A percentile compares a stretch with the other conserved stretches of the same genome.
These are phyloP conservation scores for Proales similis DNA, from an alignment of 1,140 invertebrate species.

Conservation along the genomic window DNA sequence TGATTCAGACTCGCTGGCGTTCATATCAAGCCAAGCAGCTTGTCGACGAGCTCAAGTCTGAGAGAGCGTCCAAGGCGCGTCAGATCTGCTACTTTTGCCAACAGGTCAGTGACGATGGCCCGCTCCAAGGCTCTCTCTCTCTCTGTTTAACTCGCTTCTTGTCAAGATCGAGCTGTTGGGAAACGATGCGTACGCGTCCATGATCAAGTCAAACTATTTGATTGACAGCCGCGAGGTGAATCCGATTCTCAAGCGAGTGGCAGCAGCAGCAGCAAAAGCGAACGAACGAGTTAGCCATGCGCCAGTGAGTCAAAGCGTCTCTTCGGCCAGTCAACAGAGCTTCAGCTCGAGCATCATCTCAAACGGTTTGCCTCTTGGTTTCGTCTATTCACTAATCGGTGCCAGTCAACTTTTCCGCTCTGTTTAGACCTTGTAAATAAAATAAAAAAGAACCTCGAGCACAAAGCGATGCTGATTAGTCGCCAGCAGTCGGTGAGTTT, in stretches of 20 bases:
- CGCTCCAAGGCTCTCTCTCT: not conserved
- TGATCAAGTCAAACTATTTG: slow-evolving; percentile 33
- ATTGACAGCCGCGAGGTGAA: slow-evolving; percentile 3
- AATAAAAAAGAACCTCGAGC: slow-evolving; percentile 34
- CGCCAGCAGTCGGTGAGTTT: slow-evolving; percentile 13
- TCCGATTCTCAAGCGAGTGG: too few species aligned
- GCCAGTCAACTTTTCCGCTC: too few species aligned
- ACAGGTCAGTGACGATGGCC: not conserved
- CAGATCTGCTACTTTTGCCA: slow-evolving; percentile 32
- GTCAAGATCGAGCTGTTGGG: slow-evolving; percentile 21
- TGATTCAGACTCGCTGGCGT: slow-evolving; percentile 33
- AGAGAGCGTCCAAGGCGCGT: slow-evolving; percentile 6
- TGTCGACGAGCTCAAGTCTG: slow-evolving; percentile 15
- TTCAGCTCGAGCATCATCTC: too few species aligned
- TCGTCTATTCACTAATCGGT: too few species aligned
- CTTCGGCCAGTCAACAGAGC: too few species aligned
- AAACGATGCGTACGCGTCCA: slow-evolving; percentile 7
- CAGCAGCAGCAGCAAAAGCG: too few species aligned
- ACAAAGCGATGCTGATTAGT: slow-evolving; percentile 31
- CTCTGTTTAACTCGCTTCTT: too few species aligned
- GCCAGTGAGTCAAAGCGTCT: too few species aligned
- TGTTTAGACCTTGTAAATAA: slow-evolving; percentile 35
- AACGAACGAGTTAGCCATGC: too few species aligned
- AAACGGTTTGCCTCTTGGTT: too few species aligned
- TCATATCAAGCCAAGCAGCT: slow-evolving; percentile 1